phyloP scores from a whole-genome alignment of 1,140 invertebrate species.

The Tyrophagus putrescentiae region DNA sequence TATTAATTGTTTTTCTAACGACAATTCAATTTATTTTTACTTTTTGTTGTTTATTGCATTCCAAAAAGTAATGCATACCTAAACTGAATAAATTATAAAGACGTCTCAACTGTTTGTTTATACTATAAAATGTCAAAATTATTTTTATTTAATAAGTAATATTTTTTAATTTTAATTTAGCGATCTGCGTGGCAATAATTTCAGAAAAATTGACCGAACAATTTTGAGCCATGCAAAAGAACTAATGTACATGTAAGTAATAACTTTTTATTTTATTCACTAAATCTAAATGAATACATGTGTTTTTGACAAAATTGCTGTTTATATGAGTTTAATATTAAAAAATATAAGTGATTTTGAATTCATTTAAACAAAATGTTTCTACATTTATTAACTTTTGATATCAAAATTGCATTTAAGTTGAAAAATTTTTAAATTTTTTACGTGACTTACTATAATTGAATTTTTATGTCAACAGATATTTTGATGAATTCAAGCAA shows the following conservation, averaged over 20 bases:
- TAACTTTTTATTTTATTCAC: constrained; percentile 22
- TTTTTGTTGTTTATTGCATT: background rate
- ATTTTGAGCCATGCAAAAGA: constrained; percentile 35
- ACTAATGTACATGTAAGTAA: constrained; percentile 38
- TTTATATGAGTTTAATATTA: background rate
- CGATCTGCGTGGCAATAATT: constrained; percentile 28
- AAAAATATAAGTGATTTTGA: background rate
- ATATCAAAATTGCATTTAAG: background rate
- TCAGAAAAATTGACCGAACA: constrained; percentile 25
- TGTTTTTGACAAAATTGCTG: background rate
- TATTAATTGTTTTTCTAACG: background rate
- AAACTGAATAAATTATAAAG: background rate
- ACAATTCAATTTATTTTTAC: background rate
- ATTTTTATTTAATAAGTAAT: constrained; percentile 1
- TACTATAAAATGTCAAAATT: background rate
- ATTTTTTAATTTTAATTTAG: constrained; percentile 20
- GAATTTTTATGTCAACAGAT: constrained; percentile 24
- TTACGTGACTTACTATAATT: constrained; percentile 17
- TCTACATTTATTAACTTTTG: background rate
- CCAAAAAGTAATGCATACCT: background rate
- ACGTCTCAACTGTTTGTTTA: no score
- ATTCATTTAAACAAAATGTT: background rate
- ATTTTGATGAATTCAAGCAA: constrained; percentile 54
- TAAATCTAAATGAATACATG: background rate
- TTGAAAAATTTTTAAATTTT: constrained; percentile 25